Evolutionary conservation across 2,797 vertebrate genomes (phyloP), one percentile per base, ranked within the genome.

Genomic region (Thalassophryne amazonica): DNA sequence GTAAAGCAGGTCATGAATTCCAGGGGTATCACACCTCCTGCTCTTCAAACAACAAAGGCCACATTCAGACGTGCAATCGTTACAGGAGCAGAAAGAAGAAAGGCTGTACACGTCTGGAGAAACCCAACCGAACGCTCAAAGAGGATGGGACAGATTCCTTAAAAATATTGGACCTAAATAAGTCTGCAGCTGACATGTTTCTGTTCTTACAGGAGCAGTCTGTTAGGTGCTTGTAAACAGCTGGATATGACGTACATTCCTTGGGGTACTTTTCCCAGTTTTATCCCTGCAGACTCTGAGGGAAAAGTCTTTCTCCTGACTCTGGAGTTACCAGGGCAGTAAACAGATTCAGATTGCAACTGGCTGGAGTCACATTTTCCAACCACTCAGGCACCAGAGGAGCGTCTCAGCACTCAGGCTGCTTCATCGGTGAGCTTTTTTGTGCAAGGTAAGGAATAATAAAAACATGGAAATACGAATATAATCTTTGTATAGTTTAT

Each of bases 311-410:
- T 9, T 17, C 45, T 63, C 59, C 35, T 22, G 20, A 3, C 38
- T 60, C 39, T 60, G 64, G 49, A 69, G 63, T 16, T 39, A 12
- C 16, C 11, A n/a, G 37, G 61, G 64, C 70, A 79, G 68, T 71
- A 34, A 69, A 64, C 10, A 39, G 45, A 45, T 55, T 58, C 76
- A 48, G 38, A 35, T n/a, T 59, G 56, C 56, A 49, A 76, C 24
- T 62, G 59, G 28, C 62, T 76, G 51, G 29, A 60, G 57, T 4
- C 85, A 86, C 15, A 82, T 78, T 88, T 89, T 88, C 87, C 87
- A 41, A 72, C 39, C 14, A 61, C 77, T 59, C 62, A 76, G 68
- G 64, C 60, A 45, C 18, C 55, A 45, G 52, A 56, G 48, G 41
- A 74, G 51, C 30, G 41, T 17, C 30, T 27, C 57, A 41, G 32